phyloP scores from a whole-genome alignment of 2,888 invertebrate genomes.

The Xiphydria camelus region DNA sequence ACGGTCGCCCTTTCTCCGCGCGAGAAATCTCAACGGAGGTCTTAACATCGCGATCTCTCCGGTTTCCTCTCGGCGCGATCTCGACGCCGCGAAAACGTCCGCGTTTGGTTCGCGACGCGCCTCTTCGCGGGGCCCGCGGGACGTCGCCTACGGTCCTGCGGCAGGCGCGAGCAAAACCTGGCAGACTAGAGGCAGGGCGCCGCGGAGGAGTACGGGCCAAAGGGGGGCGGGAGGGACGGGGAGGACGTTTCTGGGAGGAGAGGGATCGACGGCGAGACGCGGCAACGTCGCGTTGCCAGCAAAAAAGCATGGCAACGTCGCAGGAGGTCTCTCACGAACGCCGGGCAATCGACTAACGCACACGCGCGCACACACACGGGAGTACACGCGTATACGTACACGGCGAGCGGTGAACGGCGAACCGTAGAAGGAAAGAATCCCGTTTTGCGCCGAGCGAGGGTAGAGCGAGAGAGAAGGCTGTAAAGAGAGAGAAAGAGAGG shows the following conservation, averaged over 20 bases:
- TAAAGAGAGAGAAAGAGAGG: constrained; percentile 10
- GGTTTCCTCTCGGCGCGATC: too few species aligned
- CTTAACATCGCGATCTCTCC: too few species aligned
- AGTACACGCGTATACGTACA: too few species aligned
- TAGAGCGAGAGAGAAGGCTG: constrained; percentile 28
- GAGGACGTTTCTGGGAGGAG: constrained; percentile 9
- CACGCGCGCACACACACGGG: constrained; percentile 13
- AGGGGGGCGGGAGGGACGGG: constrained; percentile 16
- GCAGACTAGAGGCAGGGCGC: too few species aligned
- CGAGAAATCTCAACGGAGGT: too few species aligned
- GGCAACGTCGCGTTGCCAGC: constrained; percentile 39
- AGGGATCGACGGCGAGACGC: constrained; percentile 3
- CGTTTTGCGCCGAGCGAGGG: constrained; percentile 42
- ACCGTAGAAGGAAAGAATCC: constrained; percentile 55
- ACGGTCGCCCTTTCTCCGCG: too few species aligned
- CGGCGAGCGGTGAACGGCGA: constrained; percentile 49
- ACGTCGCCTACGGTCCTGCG: too few species aligned
- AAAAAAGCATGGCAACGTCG: constrained; percentile 21
- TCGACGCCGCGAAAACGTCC: too few species aligned
- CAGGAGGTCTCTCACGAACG: constrained; percentile 42
- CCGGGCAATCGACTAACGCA: constrained; percentile 49
- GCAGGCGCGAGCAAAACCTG: too few species aligned
- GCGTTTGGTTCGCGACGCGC: too few species aligned
- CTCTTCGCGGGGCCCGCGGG: too few species aligned
- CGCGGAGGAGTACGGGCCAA: constrained; percentile 26